Base-by-base conservation (phyloP, 2,888 invertebrate genomes). In the Pegoplata infirma region DNA sequence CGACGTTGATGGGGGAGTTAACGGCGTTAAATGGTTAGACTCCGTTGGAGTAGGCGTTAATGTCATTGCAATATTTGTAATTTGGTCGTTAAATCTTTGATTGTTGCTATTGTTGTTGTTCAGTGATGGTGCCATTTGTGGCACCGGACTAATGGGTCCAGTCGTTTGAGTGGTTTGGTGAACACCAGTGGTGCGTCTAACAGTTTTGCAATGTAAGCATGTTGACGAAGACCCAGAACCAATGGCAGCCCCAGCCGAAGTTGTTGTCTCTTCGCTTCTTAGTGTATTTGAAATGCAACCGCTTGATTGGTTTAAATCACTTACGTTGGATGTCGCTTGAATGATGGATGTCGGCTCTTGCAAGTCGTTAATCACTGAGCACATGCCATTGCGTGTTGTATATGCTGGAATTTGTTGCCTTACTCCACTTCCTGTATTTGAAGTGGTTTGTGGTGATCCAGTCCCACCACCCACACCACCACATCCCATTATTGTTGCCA, bases 131-230 rank as follows among this genome's bases (percentile, higher is more conserved):
- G 40, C 61, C 17, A 44, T 72, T 76, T 87, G 83, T 10, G 89
- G 89, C 4, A 89, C 84, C 1, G 90, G 90, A 36, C 90, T 90
- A 3, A 90, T 87, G 0, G 90, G 90, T 0, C 90, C 90, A n/a
- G 90, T 90, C 12, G 89, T 90, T 75, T 90, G 90, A 0, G 90
- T 90, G 3, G 90, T 90, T 71, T 90, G 90, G 80, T 90, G 90
- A 0, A 90, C 90, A 2, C 90, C 90, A 2, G 90, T 89, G 3
- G 90, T 90, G 0, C 90, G 84, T 0, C 88, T 84, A 8, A 87
- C 86, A 3, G 89, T 89, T 67, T 88, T 90, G 67, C 90, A 90
- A 68, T 90, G 90, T 17, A 89, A 74, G 14, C 90, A 90, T 3
- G 90, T 88, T 0, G 85, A 84, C 19, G 83, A 82, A 12, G 67